A percentile compares a stretch with the other conserved stretches of the same genome.
Conservation (phyloP, 2,888 invertebrate genomes). For the Vandiemenella viatica region DNA sequence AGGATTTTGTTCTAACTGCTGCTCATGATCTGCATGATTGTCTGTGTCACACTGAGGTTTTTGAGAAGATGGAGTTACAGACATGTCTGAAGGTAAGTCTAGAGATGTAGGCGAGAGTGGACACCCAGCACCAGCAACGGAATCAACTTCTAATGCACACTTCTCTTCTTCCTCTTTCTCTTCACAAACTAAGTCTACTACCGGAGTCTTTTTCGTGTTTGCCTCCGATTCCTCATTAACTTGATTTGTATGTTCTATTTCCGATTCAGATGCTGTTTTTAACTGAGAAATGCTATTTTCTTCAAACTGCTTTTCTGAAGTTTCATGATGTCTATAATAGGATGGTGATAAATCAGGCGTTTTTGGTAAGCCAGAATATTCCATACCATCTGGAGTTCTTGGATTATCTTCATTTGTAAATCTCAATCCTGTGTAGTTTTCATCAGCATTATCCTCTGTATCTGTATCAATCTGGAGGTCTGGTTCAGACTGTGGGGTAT, state of each 20-base stretch:
- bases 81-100: no score
- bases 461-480: slow-evolving; percentile 76
- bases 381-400: slow-evolving; percentile 32
- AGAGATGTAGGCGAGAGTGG: no score
- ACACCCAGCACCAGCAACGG: neutral
- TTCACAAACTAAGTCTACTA: neutral
- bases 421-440: slow-evolving; percentile 31
- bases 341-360: slow-evolving; percentile 38
- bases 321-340: slow-evolving; percentile 28
- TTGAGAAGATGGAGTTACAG: no score
- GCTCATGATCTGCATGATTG: no score
- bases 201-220: no score
- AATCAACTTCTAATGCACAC: neutral
- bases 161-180: neutral
- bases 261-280: neutral
- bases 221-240: no score
- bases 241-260: no score
- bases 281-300: neutral
- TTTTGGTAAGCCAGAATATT: slow-evolving; percentile 37
- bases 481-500: slow-evolving; percentile 70
- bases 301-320: neutral
- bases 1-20: no score
- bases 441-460: slow-evolving; percentile 60
- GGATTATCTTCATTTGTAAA: slow-evolving; percentile 31
- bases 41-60: no score